Evolutionary conservation across 2,888 invertebrate species (phyloP).

Genomic region (Electrophaes corylata): DNA sequence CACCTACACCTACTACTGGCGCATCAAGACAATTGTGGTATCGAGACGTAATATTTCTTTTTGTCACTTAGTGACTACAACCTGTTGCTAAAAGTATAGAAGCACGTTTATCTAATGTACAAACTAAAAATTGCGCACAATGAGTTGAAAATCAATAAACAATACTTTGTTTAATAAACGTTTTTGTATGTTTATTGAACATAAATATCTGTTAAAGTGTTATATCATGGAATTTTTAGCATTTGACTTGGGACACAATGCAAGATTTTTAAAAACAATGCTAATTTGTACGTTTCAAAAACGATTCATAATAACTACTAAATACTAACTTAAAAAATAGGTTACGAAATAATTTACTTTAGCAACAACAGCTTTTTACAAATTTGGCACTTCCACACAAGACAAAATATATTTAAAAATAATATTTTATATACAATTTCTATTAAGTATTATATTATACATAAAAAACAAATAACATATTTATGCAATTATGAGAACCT

Average conservation of each 20-base stretch:
- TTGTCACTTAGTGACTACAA: neutral
- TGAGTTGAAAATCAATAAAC: neutral
- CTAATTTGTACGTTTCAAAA: neutral
- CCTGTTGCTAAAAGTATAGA: neutral
- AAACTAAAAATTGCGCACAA: too few relatives aligned
- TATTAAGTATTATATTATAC: neutral
- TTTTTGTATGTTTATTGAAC: neutral
- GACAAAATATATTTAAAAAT: constrained; percentile 8
- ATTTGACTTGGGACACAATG: constrained; percentile 4
- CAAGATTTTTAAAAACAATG: neutral
- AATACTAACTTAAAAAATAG: neutral
- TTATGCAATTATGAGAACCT: constrained; percentile 3
- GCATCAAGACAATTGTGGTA: too few relatives aligned
- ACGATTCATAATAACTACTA: too few relatives aligned
- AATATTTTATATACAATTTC: neutral
- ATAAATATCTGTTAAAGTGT: too few relatives aligned
- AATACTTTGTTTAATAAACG: too few relatives aligned
- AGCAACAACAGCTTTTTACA: neutral
- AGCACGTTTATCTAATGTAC: neutral
- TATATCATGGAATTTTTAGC: too few relatives aligned
- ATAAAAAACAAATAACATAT: constrained; percentile 22
- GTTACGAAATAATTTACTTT: neutral
- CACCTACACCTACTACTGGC: too few relatives aligned
- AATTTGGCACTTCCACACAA: constrained; percentile 27
- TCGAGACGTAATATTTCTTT: too few relatives aligned